Conservation (phyloP, 2,113 vertebrate species). For the Naja naja region DNA sequence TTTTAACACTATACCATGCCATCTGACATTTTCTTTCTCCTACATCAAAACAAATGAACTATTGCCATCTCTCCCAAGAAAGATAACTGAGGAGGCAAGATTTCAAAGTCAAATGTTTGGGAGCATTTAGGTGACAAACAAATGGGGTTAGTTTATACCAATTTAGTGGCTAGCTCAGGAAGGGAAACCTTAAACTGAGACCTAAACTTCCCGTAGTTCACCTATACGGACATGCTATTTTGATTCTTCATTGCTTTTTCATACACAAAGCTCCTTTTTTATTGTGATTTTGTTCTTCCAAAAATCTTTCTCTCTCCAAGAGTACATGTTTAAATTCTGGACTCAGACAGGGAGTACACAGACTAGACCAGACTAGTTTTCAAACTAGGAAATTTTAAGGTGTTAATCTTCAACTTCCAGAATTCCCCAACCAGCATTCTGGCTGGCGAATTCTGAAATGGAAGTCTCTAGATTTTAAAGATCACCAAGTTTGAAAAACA, state of each 20-base stretch:
- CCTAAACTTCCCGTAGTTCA: neutral
- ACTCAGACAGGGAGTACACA: neutral
- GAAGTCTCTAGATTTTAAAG: no score
- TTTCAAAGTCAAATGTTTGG: neutral
- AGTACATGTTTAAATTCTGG: neutral
- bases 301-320: neutral
- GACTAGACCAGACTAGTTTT: neutral
- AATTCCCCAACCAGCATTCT: neutral
- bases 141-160: neutral
- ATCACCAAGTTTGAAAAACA: neutral
- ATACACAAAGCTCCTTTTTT: neutral
- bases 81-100: neutral
- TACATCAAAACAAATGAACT: neutral
- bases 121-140: neutral
- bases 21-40: neutral
- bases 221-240: neutral
- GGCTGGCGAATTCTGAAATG: no score
- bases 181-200: neutral
- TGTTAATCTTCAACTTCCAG: neutral
- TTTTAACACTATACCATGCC: neutral
- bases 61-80: neutral
- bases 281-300: neutral
- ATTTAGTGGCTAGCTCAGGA: neutral
- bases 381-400: neutral
- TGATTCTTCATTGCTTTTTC: neutral